Evolutionary conservation across 2,888 invertebrate species (phyloP).

Genomic region (Patella pellucida): DNA sequence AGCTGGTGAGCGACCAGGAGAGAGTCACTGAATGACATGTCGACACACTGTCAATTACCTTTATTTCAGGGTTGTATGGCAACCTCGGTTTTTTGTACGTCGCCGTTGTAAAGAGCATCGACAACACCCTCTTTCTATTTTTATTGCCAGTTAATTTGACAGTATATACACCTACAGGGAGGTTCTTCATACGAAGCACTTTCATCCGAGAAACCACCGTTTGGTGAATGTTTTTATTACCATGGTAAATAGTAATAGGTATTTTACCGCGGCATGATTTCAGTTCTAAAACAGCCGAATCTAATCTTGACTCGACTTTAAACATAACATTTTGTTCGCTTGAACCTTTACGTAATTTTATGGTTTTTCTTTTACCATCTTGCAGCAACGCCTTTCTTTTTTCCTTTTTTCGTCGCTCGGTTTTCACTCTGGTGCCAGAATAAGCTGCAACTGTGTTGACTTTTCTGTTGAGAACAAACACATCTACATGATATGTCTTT

Average conservation of each 20-base stretch:
- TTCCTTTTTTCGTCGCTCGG: constrained; percentile 35
- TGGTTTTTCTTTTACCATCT: constrained; percentile 51
- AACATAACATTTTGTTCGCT: constrained; percentile 29
- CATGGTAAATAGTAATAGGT: constrained; percentile 42
- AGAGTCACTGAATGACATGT: constrained; percentile 66
- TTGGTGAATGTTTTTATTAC: constrained; percentile 35
- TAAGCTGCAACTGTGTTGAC: constrained; percentile 75
- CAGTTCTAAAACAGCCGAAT: constrained; percentile 34
- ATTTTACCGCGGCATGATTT: constrained; percentile 49
- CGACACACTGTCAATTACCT: constrained; percentile 58
- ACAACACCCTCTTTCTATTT: constrained; percentile 43
- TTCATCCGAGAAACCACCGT: constrained; percentile 45
- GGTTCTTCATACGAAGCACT: constrained; percentile 43
- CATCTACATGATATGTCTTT: constrained; percentile 74
- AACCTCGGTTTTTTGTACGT: constrained; percentile 57
- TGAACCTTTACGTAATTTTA: constrained; percentile 30
- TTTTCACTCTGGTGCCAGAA: constrained; percentile 65
- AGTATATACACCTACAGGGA: constrained; percentile 48
- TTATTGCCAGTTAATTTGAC: constrained; percentile 39
- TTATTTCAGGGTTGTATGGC: constrained; percentile 58
- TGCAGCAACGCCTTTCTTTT: constrained; percentile 37
- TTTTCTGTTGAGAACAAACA: constrained; percentile 74
- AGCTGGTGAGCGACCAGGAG: constrained; percentile 64
- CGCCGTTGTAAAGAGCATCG: constrained; percentile 43
- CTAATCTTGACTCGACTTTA: constrained; percentile 27